phyloP scores from a whole-genome alignment of 2,113 vertebrate genomes.

The Terrapene triunguis region DNA sequence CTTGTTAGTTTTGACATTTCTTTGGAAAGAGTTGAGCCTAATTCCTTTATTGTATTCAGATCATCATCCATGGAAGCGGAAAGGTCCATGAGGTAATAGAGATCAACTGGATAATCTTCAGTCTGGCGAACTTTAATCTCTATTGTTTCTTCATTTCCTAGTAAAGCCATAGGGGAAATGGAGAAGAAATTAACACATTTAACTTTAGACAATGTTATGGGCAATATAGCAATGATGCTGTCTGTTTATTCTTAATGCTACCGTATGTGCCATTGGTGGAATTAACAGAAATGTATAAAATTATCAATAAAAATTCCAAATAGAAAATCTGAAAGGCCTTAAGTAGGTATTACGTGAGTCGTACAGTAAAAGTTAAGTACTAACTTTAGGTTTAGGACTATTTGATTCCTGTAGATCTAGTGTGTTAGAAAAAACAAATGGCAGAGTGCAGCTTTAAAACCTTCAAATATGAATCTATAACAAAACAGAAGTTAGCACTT shows the following conservation, averaged over 20 bases:
- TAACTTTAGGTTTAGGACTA: slow-evolving; percentile 48
- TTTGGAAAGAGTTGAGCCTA: slow-evolving; percentile 92
- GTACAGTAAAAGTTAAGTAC: slow-evolving; percentile 26
- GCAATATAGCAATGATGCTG: not conserved
- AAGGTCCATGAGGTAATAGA: slow-evolving; percentile 99
- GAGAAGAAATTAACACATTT: slow-evolving; percentile 21
- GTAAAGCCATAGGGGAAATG: slow-evolving; percentile 16
- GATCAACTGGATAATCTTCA: slow-evolving; percentile 95
- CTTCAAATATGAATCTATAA: not conserved
- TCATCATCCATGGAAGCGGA: slow-evolving; percentile 96
- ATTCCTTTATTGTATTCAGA: slow-evolving; percentile 90
- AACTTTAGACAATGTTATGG: not conserved
- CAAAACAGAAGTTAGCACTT: not conserved
- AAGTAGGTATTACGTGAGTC: slow-evolving; percentile 32
- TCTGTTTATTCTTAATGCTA: not conserved
- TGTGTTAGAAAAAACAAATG: slow-evolving; percentile 12
- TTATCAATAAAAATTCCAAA: not conserved
- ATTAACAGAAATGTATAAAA: slow-evolving; percentile 6
- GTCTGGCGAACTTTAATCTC: slow-evolving; percentile 92
- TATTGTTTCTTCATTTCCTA: slow-evolving; percentile 89
- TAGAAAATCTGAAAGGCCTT: not conserved
- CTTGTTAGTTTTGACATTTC: slow-evolving; percentile 96
- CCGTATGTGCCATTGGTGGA: not conserved
- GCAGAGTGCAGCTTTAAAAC: slow-evolving; percentile 38
- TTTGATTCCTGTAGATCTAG: slow-evolving; percentile 17